Evolutionary conservation across 1,140 invertebrate species (phyloP).

Genomic region (Leptonema lineaticorne): DNA sequence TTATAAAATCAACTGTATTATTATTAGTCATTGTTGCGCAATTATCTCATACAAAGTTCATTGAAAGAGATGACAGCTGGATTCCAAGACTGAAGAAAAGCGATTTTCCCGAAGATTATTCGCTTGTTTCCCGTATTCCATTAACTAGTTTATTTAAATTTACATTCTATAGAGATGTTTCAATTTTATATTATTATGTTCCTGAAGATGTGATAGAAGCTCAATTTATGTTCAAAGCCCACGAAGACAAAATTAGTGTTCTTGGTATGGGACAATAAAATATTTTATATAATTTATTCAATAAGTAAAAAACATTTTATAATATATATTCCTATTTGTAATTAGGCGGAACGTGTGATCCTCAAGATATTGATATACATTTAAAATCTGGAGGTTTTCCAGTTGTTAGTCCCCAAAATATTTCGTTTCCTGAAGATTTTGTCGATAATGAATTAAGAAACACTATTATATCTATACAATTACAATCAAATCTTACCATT

Average conservation of each 20-base stretch:
- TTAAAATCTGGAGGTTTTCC: constrained; percentile 35
- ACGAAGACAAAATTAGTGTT: constrained; percentile 38
- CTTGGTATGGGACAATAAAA: constrained; percentile 28
- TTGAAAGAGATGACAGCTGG: constrained; percentile 35
- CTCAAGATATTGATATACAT: constrained; percentile 38
- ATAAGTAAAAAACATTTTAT: background rate
- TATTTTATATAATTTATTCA: too few species aligned
- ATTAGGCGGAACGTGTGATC: constrained; percentile 34
- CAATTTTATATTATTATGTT: constrained; percentile 37
- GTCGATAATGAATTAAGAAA: constrained; percentile 24
- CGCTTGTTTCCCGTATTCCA: constrained; percentile 31
- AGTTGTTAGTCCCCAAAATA: constrained; percentile 37
- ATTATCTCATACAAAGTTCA: constrained; percentile 12
- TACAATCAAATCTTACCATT: constrained; percentile 31
- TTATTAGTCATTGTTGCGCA: background rate
- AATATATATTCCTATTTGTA: constrained; percentile 5
- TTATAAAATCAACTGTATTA: background rate
- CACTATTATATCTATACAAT: constrained; percentile 20
- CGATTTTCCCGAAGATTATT: constrained; percentile 28
- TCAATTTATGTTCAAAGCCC: constrained; percentile 36
- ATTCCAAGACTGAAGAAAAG: constrained; percentile 33
- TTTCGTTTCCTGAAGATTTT: constrained; percentile 37
- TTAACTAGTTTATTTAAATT: constrained; percentile 33
- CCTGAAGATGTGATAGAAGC: constrained; percentile 36
- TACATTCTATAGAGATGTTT: constrained; percentile 38